phyloP scores from a whole-genome alignment of 2,797 vertebrate genomes.

The Sarcoramphus papa region DNA sequence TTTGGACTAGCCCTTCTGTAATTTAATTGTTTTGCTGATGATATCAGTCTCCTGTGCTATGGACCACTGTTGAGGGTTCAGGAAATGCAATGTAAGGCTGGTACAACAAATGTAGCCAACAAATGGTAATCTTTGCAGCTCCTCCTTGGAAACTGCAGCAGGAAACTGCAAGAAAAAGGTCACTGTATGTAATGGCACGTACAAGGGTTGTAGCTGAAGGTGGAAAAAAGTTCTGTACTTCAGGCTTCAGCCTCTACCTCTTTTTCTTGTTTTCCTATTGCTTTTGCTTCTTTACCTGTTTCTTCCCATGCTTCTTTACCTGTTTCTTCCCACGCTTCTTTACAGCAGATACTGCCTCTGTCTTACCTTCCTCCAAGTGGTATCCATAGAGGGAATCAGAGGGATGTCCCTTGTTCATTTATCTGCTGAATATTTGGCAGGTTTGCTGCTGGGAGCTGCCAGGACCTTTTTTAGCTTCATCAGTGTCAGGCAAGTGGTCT shows the following conservation, averaged over 20 bases:
- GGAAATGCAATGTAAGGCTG: not conserved
- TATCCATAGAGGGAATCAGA: not conserved
- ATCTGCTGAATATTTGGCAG: not conserved
- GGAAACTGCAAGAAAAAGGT: not conserved
- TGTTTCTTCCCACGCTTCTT: not conserved
- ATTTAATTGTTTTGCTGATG: not conserved
- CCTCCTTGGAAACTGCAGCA: not conserved
- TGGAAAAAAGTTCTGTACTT: not conserved
- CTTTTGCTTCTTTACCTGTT: not conserved
- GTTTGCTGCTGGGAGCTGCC: not conserved
- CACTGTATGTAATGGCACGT: fast-evolving
- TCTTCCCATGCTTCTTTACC: not conserved
- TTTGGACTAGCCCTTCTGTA: not conserved
- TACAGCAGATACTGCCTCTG: not conserved
- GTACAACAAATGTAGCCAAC: not conserved
- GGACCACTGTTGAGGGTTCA: not conserved
- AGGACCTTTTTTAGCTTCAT: not conserved
- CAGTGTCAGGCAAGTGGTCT: not conserved
- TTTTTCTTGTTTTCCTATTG: not conserved
- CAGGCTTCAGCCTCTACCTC: not conserved
- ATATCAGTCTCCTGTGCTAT: not conserved
- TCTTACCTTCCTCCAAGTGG: not conserved
- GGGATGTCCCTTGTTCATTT: not conserved
- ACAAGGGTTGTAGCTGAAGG: not conserved
- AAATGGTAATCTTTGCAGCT: not conserved